Base-by-base conservation (phyloP, 2,888 invertebrate genomes). In the Acronicta leporina region DNA sequence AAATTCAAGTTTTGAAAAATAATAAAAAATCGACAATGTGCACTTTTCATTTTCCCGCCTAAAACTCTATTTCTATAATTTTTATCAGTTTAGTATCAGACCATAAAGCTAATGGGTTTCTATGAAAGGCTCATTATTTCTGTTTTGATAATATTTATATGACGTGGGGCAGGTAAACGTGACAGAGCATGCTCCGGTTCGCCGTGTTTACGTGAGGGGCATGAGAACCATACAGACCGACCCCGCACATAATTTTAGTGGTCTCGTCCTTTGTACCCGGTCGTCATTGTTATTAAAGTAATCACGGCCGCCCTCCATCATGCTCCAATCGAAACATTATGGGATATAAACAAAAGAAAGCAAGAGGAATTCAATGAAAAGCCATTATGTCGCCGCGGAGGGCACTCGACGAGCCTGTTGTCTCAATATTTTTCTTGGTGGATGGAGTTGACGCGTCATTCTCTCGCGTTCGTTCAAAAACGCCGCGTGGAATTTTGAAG, bases 301-400 rank as follows among this genome's bases (percentile, higher is more conserved):
- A 94, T 94, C 94, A 94, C 89, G 84, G 88, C 83, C 86, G 89
- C 91, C 89, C 92, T 92, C 92, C 91, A 91, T 91, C 92, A 86
- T 88, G 85, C 87, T 85, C 89, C 92, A 91, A 94, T 93, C 93
- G 93, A 90, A 93, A 92, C 92, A 92, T 93, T 93, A 93, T 92
- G 90, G 93, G 92, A 90, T 92, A 92, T 92, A 94, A 94, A 94
- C 94, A 94, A 94, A 94, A 94, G 94, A 91, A 89, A 92, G 85
- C 89, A 90, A 91, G 87, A 89, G 88, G 92, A 91, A 94, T 94
- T 93, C 90, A 92, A 92, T 93, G 93, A 92, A 92, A 94, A 89
- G 91, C 94, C 90, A 94, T 94, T 94, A 93, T 93, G 94, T 92
- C 90, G 88, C 90, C 78, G 88, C 81, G 87, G 83, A 94, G 93